Evolutionary conservation across 2,113 vertebrate species (phyloP).

Genomic region (Channa maculata): DNA sequence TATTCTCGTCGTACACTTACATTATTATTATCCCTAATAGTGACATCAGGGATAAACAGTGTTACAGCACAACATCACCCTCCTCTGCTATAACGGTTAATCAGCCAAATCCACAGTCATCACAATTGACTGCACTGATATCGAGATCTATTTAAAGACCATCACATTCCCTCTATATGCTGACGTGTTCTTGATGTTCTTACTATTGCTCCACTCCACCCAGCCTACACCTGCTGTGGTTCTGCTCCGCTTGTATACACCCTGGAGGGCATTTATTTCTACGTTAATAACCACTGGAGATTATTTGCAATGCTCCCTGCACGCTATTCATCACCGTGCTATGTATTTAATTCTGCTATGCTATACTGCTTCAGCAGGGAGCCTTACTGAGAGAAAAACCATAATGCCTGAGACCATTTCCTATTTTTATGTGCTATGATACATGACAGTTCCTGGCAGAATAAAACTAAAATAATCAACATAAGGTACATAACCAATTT

Average conservation of each 20-base stretch:
- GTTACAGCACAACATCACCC: not conserved
- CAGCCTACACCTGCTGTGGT: conserved; percentile 58
- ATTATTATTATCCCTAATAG: not conserved
- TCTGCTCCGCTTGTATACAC: conserved; percentile 44
- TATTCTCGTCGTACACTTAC: not conserved
- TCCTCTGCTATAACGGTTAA: conserved; percentile 18
- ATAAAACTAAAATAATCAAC: not conserved
- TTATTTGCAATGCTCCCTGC: conserved; percentile 56
- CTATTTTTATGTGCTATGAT: conserved; percentile 21
- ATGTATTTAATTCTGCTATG: conserved; percentile 27
- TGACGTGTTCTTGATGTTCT: conserved; percentile 36
- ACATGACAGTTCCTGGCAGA: not conserved
- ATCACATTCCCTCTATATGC: conserved; percentile 12
- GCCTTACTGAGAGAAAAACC: conserved; percentile 1
- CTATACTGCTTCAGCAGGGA: conserved; percentile 19
- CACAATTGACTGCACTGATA: conserved; percentile 50
- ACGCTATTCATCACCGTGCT: conserved; percentile 41
- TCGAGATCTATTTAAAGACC: conserved; percentile 39
- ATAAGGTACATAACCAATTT: not conserved
- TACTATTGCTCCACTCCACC: conserved; percentile 49
- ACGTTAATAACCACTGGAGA: conserved; percentile 57
- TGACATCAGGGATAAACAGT: not conserved
- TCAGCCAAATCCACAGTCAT: conserved; percentile 27
- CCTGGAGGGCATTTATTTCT: conserved; percentile 63
- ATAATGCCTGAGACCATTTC: conserved; percentile 10